Conservation (phyloP, 2,888 invertebrate genomes). For the Hypolimnas misippus region DNA sequence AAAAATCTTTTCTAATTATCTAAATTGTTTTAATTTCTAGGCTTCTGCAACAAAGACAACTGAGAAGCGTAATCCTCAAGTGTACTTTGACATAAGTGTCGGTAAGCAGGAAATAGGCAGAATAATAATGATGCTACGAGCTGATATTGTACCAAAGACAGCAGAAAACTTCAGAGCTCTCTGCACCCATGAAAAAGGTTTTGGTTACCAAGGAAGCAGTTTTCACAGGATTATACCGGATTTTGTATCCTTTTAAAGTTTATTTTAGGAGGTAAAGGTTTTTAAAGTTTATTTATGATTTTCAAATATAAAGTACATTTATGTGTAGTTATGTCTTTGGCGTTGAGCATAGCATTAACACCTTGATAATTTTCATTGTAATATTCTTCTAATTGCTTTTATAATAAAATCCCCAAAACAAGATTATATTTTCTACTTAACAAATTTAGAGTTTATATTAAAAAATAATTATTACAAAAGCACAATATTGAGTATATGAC, state of each 20-base stretch:
- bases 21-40: constrained; percentile 52
- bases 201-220: constrained; percentile 95
- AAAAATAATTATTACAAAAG: too few species aligned
- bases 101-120: constrained; percentile 95
- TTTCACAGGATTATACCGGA: constrained; percentile 99
- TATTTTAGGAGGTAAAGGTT: too few species aligned
- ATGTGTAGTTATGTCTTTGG: too few species aligned
- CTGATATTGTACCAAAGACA: constrained; percentile 97
- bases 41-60: constrained; percentile 57
- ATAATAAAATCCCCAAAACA: too few species aligned
- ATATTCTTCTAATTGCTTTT: too few species aligned
- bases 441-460: too few species aligned
- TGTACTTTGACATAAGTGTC: constrained; percentile 97
- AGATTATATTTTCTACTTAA: too few species aligned
- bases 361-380: too few species aligned
- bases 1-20: background rate
- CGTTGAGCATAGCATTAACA: too few species aligned
- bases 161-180: constrained; percentile 96
- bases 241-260: constrained; percentile 91
- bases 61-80: constrained; percentile 91
- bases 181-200: constrained; percentile 98
- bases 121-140: constrained; percentile 94
- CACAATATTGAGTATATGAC: too few species aligned
- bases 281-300: too few species aligned
- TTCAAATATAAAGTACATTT: too few species aligned